Base-by-base conservation (phyloP, 2,113 vertebrate species). In the Sterrhoptilus dennistouni region DNA sequence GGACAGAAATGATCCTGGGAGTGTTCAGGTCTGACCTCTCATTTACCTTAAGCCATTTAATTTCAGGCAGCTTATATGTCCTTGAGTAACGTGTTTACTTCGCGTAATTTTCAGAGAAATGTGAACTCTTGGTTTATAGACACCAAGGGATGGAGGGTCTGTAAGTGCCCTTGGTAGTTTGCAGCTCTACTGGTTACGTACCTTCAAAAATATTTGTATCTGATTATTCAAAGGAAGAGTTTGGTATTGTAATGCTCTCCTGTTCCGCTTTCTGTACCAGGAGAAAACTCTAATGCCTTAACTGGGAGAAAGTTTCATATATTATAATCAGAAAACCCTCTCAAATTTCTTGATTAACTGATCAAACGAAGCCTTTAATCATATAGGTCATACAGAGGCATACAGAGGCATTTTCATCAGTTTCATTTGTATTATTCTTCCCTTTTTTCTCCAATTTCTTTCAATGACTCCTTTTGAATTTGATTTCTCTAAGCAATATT, bases 331-430 rank as follows among this genome's bases (percentile, higher is more conserved):
- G 63, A 83, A 83, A 63, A 86, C 31, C 38, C 45, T 88, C 82
- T 95, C 66, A 74, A 11, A 94, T 68, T 76, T 84, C 85, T 83
- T 93, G 66, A 88, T 92, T 94, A 93, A 76, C 70, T 80, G 88
- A 90, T 92, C 85, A 74, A 61, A 83, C 5, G 6, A 88, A 90
- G 27, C 33, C 31, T 83, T 79, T 89, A 85, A 90, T 95, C 57
- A 61, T 35, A 35, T 8, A 40, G 49, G 82, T 91, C 70, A 69
- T 49, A 65, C 8, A 56, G 64, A 60, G 40, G 23, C 68, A 60
- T 44, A 87, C 7, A 49, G 78, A 79, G 25, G 31, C 83, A 69
- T 88, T 88, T 95, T 88, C 59, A 77, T 91, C 70, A n/a, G 27
- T 83, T 93, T 86, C 70, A 86, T 88, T 85, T 88, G 59, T 86